Evolutionary conservation across 2,888 invertebrate species (phyloP), one percentile per base, ranked within the genome.

Genomic region (Nomada goodeniana): DNA sequence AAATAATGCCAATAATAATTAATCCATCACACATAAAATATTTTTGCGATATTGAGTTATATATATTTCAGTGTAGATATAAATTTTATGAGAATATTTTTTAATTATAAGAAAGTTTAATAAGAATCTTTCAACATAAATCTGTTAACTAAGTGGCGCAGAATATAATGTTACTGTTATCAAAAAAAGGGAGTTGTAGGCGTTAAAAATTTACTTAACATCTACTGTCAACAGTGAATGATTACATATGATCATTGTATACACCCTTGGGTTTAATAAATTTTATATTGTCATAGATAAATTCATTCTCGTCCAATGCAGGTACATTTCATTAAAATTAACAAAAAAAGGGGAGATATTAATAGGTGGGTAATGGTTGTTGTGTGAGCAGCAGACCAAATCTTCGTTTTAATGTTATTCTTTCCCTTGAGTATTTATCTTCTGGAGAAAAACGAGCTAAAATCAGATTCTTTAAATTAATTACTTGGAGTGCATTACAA

Each of bases 381-480:
- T 98, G 98, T 15, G 98, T 98, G 11, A 97, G 95, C 29, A 99
- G 95, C 23, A 99, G 95, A 29, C 97, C 97, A 94, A 98, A 99
- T 91, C 99, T 95, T 92, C 97, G 97, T 94, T 99, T 99, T 83
- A 98, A 96, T 13, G 96, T 97, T 84, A 99, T 96, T 89, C 99
- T 95, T 90, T 99, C 97, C 85, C 97, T 96, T 1, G 98, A 98
- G 94, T 97, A 98, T 93, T 98, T 97, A 93, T 99, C 99, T 94
- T 98, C 98, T 0, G 99, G 98, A 1, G 99, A 98, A 94, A 99
- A 99, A 63, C 98, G 96, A 78, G 99, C 98, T 97, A 94, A 55
- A 96, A 95, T 71, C 23, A 11, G 80, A 7, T 61, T 61, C 18
- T 53, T n/a, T 53, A 50, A 13, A 59, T 78, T 64, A 50, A 73